Evolutionary conservation across 2,113 vertebrate species (phyloP).

Genomic region (Lepidothrix coronata): DNA sequence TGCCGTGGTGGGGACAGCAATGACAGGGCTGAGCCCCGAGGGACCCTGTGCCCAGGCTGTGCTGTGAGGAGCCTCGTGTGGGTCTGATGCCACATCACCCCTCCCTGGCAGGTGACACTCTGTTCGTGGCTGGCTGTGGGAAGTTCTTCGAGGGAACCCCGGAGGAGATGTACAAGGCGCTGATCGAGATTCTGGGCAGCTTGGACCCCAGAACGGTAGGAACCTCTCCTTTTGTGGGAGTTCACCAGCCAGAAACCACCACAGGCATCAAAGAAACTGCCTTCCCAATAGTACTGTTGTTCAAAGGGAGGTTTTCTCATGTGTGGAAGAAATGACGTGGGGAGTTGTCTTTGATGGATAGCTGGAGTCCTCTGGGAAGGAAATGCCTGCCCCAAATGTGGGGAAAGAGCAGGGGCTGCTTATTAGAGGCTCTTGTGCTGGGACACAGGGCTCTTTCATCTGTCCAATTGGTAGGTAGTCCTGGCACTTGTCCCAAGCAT

Average conservation of each 20-base stretch:
- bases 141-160: constrained; percentile 98
- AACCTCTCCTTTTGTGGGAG: not conserved
- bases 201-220: constrained; percentile 89
- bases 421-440: not conserved
- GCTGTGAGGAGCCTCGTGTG: not conserved
- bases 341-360: not conserved
- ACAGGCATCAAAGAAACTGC: not conserved
- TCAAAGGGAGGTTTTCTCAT: not conserved
- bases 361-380: not conserved
- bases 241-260: not conserved
- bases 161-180: constrained; percentile 92
- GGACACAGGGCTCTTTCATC: not conserved
- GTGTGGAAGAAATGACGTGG: accelerated
- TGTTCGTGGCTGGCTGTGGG: constrained; percentile 94
- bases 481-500: not conserved
- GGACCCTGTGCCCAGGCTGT: not conserved
- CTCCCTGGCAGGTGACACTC: constrained; percentile 85
- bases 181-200: constrained; percentile 87
- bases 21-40: not conserved
- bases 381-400: not conserved
- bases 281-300: not conserved
- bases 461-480: not conserved
- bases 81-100: not conserved
- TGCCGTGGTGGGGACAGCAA: not conserved
- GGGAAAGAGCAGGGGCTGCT: not conserved